A percentile compares a stretch with the other conserved stretches of the same genome.
Conservation (phyloP, 2,113 vertebrate genomes). For the Ascaphus truei region DNA sequence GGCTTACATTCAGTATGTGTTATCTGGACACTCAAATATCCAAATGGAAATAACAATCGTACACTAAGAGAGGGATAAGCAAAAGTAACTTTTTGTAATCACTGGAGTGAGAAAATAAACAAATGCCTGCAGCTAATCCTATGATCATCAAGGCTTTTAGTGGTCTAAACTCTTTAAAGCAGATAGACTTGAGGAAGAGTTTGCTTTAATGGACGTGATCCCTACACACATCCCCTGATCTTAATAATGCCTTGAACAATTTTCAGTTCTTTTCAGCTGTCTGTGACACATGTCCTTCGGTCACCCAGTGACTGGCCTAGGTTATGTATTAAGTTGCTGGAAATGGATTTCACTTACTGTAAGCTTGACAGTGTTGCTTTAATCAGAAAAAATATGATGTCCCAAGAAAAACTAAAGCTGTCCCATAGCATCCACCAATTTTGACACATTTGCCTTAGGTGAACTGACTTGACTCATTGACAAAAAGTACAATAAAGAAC, state of each 20-base stretch:
- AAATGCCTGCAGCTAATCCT: conserved; percentile 25
- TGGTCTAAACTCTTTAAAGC: conserved; percentile 26
- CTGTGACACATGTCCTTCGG: neutral
- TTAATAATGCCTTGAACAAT: conserved; percentile 29
- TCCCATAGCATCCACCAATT: neutral
- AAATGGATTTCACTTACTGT: conserved; percentile 7
- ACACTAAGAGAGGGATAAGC: conserved; percentile 19
- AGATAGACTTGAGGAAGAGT: conserved; percentile 24
- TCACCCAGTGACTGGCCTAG: neutral
- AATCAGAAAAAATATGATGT: too few relatives aligned
- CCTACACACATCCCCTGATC: conserved; percentile 3
- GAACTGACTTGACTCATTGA: neutral
- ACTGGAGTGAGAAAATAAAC: conserved; percentile 32
- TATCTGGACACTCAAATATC: neutral
- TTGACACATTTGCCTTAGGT: neutral
- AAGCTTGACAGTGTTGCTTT: neutral
- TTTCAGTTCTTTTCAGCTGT: conserved; percentile 10
- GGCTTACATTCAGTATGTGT: neutral
- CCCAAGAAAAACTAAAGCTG: conserved; percentile 13
- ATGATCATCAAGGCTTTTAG: conserved; percentile 29
- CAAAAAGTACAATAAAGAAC: too few relatives aligned
- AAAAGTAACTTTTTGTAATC: conserved; percentile 32
- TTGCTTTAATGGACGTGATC: conserved; percentile 26
- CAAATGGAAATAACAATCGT: conserved; percentile 14
- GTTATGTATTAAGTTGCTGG: neutral